These are phyloP conservation scores for Candoia aspera DNA, from an alignment of 2,113 vertebrate genomes.

Conservation along the genomic window DNA sequence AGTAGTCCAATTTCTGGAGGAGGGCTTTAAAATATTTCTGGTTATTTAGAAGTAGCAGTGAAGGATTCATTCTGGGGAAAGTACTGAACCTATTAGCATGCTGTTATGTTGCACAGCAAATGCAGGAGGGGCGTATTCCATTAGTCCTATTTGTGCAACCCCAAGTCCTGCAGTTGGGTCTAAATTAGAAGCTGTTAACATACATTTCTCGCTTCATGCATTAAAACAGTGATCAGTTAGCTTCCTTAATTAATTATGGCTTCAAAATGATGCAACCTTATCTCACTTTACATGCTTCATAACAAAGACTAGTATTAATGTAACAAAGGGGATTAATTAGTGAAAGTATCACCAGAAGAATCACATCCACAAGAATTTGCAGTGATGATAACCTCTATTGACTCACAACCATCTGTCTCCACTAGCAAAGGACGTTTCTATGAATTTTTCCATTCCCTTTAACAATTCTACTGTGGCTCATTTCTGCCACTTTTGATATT, in stretches of 20 bases:
- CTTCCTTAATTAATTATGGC: slow-evolving; percentile 37
- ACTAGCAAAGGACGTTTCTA: slow-evolving; percentile 16
- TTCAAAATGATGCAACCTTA: slow-evolving; percentile 38
- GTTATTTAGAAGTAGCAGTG: background rate
- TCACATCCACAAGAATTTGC: slow-evolving; percentile 19
- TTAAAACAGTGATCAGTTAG: slow-evolving; percentile 33
- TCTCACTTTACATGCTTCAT: slow-evolving; percentile 14
- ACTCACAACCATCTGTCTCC: slow-evolving; percentile 9
- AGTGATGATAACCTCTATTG: slow-evolving; percentile 18
- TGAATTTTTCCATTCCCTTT: slow-evolving; percentile 14
- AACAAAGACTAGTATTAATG: slow-evolving; percentile 31
- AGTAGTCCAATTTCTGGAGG: slow-evolving; percentile 30
- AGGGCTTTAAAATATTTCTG: slow-evolving; percentile 26
- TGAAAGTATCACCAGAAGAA: slow-evolving; percentile 16
- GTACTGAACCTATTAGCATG: background rate
- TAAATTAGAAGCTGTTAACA: slow-evolving; percentile 33
- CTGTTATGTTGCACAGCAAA: background rate
- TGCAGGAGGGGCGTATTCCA: background rate
- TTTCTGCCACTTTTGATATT: slow-evolving; percentile 16
- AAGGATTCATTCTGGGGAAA: background rate
- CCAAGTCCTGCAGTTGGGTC: slow-evolving; percentile 14
- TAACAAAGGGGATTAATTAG: slow-evolving; percentile 34
- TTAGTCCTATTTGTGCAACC: slow-evolving; percentile 33
- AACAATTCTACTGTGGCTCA: slow-evolving; percentile 21
- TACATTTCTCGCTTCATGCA: slow-evolving; percentile 31